phyloP scores from a whole-genome alignment of 2,888 invertebrate species.

The Malthinus seriepunctatus region DNA sequence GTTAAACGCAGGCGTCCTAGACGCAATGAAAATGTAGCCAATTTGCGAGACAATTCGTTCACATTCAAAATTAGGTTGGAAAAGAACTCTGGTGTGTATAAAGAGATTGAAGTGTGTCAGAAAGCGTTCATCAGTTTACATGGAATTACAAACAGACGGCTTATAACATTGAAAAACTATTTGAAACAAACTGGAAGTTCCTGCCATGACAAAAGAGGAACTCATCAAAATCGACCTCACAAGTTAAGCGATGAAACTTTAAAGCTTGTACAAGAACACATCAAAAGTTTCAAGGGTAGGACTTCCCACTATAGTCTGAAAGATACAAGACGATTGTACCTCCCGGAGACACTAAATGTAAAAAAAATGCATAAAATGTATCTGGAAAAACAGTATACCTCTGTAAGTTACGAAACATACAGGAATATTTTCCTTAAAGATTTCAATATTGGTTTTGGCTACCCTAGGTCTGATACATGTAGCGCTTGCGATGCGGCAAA shows the following conservation, averaged over 20 bases:
- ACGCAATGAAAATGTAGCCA: background rate
- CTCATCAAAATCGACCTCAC: too few relatives aligned
- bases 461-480: background rate
- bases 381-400: background rate
- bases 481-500: background rate
- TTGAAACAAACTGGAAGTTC: too few relatives aligned
- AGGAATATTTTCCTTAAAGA: background rate
- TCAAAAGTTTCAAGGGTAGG: slow-evolving; percentile 4
- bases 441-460: background rate
- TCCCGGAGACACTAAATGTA: slow-evolving; percentile 23
- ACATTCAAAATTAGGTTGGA: background rate
- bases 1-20: background rate
- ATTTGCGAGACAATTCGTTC: background rate
- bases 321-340: slow-evolving; percentile 21
- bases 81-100: background rate
- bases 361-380: slow-evolving; percentile 17
- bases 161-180: background rate
- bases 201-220: too few relatives aligned
- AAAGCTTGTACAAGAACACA: slow-evolving; percentile 18
- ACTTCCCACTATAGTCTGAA: slow-evolving; percentile 19
- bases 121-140: background rate
- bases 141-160: background rate
- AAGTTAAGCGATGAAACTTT: background rate
- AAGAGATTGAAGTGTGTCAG: background rate
- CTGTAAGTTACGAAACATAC: too few relatives aligned